Conservation (phyloP, 2,888 invertebrate species). For the Lithophane semibrunnea region DNA sequence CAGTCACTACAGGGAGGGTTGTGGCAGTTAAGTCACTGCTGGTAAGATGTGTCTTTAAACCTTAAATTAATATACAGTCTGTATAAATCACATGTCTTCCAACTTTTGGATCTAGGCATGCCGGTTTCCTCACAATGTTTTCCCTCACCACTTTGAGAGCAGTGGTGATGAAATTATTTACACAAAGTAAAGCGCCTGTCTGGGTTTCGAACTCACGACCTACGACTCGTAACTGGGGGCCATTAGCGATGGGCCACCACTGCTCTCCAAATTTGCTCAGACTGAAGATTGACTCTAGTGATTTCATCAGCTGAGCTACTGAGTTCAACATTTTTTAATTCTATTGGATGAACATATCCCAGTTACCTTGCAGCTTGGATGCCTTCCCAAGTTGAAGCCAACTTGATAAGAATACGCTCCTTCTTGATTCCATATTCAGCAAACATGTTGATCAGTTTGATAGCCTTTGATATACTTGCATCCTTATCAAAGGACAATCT, state of each 20-base stretch:
- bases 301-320: neutral
- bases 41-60: neutral
- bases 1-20: neutral
- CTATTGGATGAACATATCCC: neutral
- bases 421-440: constrained; percentile 97
- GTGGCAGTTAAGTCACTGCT: neutral
- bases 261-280: neutral
- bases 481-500: constrained; percentile 98
- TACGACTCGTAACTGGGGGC: too few relatives aligned
- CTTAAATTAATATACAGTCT: neutral
- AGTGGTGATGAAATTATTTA: too few relatives aligned
- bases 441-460: constrained; percentile 96
- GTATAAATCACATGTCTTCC: too few relatives aligned
- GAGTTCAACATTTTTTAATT: neutral
- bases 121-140: too few relatives aligned
- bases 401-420: constrained; percentile 98
- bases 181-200: too few relatives aligned
- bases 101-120: too few relatives aligned
- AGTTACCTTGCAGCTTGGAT: constrained; percentile 98
- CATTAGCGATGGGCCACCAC: too few relatives aligned
- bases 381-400: constrained; percentile 99
- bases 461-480: constrained; percentile 97
- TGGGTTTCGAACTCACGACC: too few relatives aligned
- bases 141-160: too few relatives aligned
- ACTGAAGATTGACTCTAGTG: neutral